Conservation (phyloP, 2,888 invertebrate species). For the Aproaerema taeniolella region DNA sequence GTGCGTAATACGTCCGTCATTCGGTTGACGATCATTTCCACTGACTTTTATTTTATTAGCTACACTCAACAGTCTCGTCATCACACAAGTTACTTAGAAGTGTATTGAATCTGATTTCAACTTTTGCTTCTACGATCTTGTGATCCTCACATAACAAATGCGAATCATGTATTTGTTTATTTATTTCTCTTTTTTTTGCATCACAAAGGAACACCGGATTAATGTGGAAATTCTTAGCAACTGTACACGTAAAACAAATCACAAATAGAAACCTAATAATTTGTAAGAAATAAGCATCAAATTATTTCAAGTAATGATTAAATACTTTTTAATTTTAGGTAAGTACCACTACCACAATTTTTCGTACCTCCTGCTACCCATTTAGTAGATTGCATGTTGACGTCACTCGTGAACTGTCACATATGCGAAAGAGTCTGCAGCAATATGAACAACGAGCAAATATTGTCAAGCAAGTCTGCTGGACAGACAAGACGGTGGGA, state of each 20-base stretch:
- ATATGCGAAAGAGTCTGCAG: slow-evolving; percentile 62
- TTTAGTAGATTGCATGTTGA: slow-evolving; percentile 82
- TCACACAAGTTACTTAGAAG: too few relatives aligned
- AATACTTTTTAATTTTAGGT: not conserved
- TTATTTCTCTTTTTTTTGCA: too few relatives aligned
- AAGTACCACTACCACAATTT: not conserved
- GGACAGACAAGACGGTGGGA: too few relatives aligned
- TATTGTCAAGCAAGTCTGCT: too few relatives aligned
- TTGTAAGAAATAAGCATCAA: not conserved
- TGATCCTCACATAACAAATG: too few relatives aligned
- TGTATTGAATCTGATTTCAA: too few relatives aligned
- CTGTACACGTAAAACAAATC: not conserved
- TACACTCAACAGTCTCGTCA: too few relatives aligned
- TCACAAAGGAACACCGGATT: not conserved
- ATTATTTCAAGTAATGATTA: not conserved
- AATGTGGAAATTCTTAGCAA: not conserved
- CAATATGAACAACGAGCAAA: slow-evolving; percentile 34
- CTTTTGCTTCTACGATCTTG: too few relatives aligned
- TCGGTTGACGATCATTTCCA: too few relatives aligned
- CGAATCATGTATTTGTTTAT: too few relatives aligned
- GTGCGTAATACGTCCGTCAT: too few relatives aligned
- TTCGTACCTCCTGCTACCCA: slow-evolving; percentile 34
- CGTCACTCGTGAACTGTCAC: slow-evolving; percentile 74
- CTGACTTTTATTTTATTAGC: too few relatives aligned
- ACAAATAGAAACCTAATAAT: not conserved